A percentile compares a stretch with the other conserved stretches of the same genome.
These are phyloP conservation scores for Ectemnius lituratus DNA, from an alignment of 2,888 invertebrate genomes.

Conservation along the genomic window DNA sequence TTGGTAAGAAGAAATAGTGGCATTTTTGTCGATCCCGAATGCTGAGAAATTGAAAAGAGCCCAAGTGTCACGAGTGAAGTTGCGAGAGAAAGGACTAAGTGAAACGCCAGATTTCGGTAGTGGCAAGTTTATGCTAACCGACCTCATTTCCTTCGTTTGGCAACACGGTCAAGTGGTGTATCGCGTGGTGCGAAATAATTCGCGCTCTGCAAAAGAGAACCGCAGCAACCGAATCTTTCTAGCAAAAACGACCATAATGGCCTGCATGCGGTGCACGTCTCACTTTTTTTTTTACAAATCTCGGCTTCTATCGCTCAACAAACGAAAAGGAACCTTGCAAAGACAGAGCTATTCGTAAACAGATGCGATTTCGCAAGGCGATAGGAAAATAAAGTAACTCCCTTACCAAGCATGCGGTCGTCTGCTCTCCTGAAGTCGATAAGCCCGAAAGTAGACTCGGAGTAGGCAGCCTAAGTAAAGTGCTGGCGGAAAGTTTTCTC, in stretches of 20 bases:
- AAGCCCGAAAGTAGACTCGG: neutral
- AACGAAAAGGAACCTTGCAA: neutral
- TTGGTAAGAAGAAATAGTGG: too few species aligned
- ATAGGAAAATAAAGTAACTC: neutral
- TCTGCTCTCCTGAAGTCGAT: neutral
- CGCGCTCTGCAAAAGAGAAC: conserved; percentile 43
- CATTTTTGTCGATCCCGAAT: too few species aligned
- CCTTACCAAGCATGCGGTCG: neutral
- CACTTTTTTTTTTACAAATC: neutral
- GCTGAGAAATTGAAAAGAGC: too few species aligned
- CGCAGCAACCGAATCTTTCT: conserved; percentile 14
- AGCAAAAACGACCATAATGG: conserved; percentile 13
- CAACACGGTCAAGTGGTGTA: conserved; percentile 61
- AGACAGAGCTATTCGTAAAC: too few species aligned
- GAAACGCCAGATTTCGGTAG: conserved; percentile 51
- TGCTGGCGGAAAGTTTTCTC: neutral
- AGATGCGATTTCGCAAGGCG: too few species aligned
- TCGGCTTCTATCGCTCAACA: neutral
- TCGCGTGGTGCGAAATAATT: conserved; percentile 64
- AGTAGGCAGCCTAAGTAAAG: neutral
- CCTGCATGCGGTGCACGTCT: neutral
- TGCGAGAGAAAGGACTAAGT: conserved; percentile 13
- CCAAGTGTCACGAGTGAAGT: too few species aligned
- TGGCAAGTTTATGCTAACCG: conserved; percentile 63
- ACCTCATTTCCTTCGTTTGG: conserved; percentile 62